These are phyloP conservation scores for Chloroceryle aenea DNA, from an alignment of 2,113 vertebrate species.

Conservation along the genomic window DNA sequence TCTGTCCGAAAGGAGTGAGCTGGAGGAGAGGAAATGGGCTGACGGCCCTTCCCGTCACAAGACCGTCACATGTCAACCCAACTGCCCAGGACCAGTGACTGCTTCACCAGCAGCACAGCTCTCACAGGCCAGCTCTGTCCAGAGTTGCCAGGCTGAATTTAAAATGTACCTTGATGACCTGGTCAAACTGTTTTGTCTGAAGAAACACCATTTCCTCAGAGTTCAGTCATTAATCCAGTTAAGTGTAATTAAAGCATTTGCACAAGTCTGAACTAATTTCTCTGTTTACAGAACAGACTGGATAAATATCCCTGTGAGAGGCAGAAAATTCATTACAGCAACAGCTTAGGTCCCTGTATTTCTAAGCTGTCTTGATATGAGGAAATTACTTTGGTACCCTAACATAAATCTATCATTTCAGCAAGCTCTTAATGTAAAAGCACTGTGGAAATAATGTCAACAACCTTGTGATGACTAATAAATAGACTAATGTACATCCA, in stretches of 20 bases:
- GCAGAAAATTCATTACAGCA: conserved; percentile 65
- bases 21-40: not conserved
- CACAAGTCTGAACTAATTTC: conserved; percentile 59
- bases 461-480: conserved; percentile 61
- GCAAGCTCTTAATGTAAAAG: conserved; percentile 53
- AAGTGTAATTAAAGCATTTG: conserved; percentile 64
- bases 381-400: conserved; percentile 60
- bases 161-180: conserved; percentile 2
- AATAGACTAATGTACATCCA: conserved; percentile 49
- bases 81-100: accelerated
- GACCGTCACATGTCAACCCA: not conserved
- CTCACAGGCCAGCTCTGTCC: not conserved
- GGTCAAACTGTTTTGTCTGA: conserved; percentile 38
- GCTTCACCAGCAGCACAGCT: not conserved
- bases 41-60: not conserved
- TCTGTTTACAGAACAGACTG: conserved; percentile 67
- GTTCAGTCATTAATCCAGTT: conserved; percentile 64
- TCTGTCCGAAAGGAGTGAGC: not conserved
- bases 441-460: conserved; percentile 61
- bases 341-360: conserved; percentile 49
- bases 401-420: conserved; percentile 51
- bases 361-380: conserved; percentile 59
- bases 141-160: not conserved
- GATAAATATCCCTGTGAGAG: conserved; percentile 64
- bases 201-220: conserved; percentile 42